These are phyloP conservation scores for Sebastes cheni DNA, from an alignment of 2,797 vertebrate species.

Conservation along the genomic window DNA sequence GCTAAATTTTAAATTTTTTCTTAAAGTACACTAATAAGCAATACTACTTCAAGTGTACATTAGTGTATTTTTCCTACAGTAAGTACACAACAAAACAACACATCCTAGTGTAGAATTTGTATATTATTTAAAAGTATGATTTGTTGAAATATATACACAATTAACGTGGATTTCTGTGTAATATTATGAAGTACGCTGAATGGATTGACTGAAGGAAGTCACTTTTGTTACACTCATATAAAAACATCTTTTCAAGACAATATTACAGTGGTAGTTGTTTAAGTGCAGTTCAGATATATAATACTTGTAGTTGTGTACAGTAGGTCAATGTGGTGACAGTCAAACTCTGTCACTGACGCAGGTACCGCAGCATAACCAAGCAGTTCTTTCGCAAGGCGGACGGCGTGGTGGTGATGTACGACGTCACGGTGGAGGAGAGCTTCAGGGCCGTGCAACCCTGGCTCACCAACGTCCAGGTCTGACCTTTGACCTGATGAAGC, in stretches of 20 bases:
- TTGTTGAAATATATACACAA: neutral
- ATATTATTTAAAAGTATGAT: neutral
- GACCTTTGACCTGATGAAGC: neutral
- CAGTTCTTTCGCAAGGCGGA: constrained; percentile 94
- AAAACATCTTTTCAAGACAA: neutral
- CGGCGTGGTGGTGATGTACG: constrained; percentile 90
- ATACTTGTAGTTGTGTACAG: neutral
- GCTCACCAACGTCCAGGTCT: constrained; percentile 89
- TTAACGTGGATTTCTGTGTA: neutral
- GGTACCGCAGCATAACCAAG: constrained; percentile 92
- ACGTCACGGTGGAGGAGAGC: constrained; percentile 87
- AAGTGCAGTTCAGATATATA: neutral
- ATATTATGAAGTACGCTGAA: neutral
- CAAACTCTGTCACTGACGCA: constrained; percentile 33
- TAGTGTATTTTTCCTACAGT: neutral
- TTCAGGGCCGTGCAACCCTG: constrained; percentile 88
- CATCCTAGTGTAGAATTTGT: neutral
- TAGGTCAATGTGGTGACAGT: neutral
- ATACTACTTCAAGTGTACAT: neutral
- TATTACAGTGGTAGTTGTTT: neutral
- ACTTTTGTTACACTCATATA: neutral
- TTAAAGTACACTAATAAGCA: neutral
- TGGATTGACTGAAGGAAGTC: neutral
- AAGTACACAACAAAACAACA: neutral
- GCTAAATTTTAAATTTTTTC: neutral